Evolutionary conservation across 2,113 vertebrate species (phyloP).

Genomic region (Rhabdornis inornatus): DNA sequence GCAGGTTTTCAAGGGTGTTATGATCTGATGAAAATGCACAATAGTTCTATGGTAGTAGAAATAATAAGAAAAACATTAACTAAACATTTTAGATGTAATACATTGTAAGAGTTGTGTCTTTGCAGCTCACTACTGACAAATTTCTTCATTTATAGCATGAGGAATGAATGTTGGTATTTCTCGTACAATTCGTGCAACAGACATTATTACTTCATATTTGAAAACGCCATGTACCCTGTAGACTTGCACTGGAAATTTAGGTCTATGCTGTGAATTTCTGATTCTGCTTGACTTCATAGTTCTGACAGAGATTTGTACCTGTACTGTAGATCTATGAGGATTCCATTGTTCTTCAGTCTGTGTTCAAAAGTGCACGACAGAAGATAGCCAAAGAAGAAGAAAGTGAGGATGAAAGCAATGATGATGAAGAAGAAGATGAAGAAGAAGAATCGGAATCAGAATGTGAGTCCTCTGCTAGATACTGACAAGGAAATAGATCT

Average conservation of each 20-base stretch:
- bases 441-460: slow-evolving; percentile 89
- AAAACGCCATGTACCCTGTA: not conserved
- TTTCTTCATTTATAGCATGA: not conserved
- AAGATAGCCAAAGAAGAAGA: slow-evolving; percentile 97
- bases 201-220: not conserved
- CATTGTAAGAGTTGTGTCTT: not conserved
- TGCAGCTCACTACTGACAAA: not conserved
- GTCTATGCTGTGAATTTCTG: not conserved
- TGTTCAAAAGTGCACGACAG: slow-evolving; percentile 95
- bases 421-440: slow-evolving; percentile 85
- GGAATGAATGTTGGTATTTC: not conserved
- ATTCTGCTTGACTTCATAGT: not conserved
- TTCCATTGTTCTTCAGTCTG: slow-evolving; percentile 97
- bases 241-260: not conserved
- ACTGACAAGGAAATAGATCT: not conserved
- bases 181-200: not conserved
- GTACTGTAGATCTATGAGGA: slow-evolving; percentile 91
- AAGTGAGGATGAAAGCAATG: slow-evolving; percentile 89
- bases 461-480: slow-evolving; percentile 67
- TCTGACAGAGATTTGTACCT: slow-evolving; percentile 2
- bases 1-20: not conserved
- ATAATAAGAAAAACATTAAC: not conserved
- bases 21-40: not conserved
- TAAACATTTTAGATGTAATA: not conserved
- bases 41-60: not conserved